phyloP scores from a whole-genome alignment of 2,797 vertebrate genomes.

The Eulemur rubriventer region DNA sequence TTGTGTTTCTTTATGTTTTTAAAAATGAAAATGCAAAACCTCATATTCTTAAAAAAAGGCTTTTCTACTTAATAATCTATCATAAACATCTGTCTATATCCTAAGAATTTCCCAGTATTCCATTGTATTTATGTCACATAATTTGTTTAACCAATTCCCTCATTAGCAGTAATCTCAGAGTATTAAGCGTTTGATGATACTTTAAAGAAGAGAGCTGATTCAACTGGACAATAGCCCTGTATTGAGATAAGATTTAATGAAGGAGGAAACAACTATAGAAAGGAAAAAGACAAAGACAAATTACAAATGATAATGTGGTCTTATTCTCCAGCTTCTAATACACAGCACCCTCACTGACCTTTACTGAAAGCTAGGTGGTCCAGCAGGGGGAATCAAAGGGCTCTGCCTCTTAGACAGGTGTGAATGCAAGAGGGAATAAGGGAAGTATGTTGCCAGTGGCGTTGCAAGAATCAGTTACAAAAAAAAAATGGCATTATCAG shows the following conservation, averaged over 20 bases:
- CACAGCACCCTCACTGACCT: not conserved
- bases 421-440: not conserved
- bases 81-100: not conserved
- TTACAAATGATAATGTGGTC: not conserved
- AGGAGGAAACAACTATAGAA: not conserved
- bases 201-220: conserved; percentile 15
- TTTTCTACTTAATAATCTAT: not conserved
- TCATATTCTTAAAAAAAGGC: not conserved
- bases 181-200: not conserved
- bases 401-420: not conserved
- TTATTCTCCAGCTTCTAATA: not conserved
- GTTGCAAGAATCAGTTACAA: not conserved
- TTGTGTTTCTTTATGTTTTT: not conserved
- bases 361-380: not conserved
- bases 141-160: not conserved
- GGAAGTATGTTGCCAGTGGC: not conserved
- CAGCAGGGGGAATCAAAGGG: not conserved
- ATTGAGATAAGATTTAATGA: not conserved
- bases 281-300: not conserved
- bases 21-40: conserved; percentile 1
- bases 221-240: not conserved
- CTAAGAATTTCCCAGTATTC: not conserved
- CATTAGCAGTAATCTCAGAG: not conserved
- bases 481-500: not conserved
- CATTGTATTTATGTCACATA: not conserved